phyloP scores from a whole-genome alignment of 2,113 vertebrate species.

The Dipodomys stephensi region DNA sequence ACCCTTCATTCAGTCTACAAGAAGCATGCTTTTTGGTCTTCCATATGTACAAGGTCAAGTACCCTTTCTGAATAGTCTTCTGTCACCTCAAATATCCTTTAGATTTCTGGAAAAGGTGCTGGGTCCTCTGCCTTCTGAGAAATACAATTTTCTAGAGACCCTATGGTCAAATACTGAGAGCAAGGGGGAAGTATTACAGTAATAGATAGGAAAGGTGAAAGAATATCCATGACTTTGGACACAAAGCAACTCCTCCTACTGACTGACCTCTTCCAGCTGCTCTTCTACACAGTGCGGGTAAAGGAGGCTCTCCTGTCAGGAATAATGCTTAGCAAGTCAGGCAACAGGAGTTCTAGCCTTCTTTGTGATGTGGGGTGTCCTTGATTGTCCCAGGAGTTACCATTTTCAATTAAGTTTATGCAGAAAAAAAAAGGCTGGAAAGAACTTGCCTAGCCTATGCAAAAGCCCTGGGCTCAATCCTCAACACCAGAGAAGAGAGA shows the following conservation, averaged over 20 bases:
- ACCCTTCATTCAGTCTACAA: background rate
- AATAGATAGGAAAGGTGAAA: background rate
- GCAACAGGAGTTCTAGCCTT: background rate
- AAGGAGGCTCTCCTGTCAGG: background rate
- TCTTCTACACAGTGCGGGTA: background rate
- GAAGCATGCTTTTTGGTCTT: background rate
- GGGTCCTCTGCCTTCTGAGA: background rate
- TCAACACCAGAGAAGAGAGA: background rate
- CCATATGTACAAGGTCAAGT: background rate
- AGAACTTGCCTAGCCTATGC: background rate
- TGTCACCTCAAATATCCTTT: background rate
- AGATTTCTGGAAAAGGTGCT: background rate
- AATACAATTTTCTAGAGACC: background rate
- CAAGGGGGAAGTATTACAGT: background rate
- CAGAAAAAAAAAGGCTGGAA: too few species aligned
- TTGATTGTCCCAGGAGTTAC: background rate
- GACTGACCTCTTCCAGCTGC: background rate
- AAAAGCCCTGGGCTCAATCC: background rate
- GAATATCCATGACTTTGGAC: background rate
- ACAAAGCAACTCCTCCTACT: background rate
- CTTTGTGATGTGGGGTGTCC: background rate
- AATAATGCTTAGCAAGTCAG: background rate
- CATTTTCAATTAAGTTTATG: background rate
- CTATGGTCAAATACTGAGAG: background rate
- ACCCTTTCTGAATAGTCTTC: background rate